Evolutionary conservation across 2,888 invertebrate species (phyloP).

Genomic region (Ectemnius lituratus): DNA sequence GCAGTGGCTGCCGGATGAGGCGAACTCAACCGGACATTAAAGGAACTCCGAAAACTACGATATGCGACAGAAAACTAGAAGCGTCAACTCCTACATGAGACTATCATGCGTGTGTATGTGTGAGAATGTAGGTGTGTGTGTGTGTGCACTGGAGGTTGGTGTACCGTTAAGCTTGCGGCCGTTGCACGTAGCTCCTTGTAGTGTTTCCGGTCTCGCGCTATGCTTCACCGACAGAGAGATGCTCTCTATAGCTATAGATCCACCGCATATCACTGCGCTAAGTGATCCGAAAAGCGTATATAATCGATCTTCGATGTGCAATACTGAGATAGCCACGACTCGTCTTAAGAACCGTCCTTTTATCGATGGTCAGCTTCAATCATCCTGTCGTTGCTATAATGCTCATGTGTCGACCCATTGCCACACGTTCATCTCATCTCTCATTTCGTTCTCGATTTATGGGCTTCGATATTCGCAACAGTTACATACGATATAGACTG

Average conservation of each 20-base stretch:
- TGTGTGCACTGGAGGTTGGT: slow-evolving; percentile 21
- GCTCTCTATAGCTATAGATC: slow-evolving; percentile 19
- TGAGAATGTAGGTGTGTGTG: no score
- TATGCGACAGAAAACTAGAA: slow-evolving; percentile 33
- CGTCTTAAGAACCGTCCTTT: background rate
- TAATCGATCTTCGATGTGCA: slow-evolving; percentile 37
- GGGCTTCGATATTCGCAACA: background rate
- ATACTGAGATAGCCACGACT: no score
- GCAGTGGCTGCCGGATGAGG: slow-evolving; percentile 43
- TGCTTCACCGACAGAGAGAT: slow-evolving; percentile 43
- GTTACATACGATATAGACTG: no score
- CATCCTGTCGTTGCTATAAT: slow-evolving; percentile 3
- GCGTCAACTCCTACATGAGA: slow-evolving; percentile 40
- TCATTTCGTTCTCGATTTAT: background rate
- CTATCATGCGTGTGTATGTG: background rate
- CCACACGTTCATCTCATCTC: background rate
- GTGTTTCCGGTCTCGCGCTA: slow-evolving; percentile 66
- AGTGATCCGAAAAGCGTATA: slow-evolving; percentile 41
- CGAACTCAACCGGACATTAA: slow-evolving; percentile 35
- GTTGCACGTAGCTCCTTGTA: slow-evolving; percentile 46
- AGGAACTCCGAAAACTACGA: slow-evolving; percentile 26
- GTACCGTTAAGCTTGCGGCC: slow-evolving; percentile 66
- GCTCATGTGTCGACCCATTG: background rate
- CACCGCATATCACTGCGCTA: slow-evolving; percentile 28
- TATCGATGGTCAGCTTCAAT: background rate